phyloP scores from a whole-genome alignment of 2,888 invertebrate species.

The Amphiduros pacificus region DNA sequence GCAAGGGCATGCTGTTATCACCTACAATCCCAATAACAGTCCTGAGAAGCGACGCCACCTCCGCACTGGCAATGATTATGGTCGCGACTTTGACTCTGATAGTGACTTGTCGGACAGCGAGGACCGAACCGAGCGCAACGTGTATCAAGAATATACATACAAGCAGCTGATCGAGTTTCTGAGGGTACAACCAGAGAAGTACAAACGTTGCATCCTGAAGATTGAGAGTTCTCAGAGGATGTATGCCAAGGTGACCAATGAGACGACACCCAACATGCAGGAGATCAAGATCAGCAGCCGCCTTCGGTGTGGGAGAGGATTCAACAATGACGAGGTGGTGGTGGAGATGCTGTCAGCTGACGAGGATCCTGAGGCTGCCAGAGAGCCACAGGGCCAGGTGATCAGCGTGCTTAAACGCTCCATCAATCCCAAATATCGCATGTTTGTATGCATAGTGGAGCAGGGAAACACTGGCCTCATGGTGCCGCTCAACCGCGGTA shows the following conservation, averaged over 20 bases:
- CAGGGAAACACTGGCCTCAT: constrained; percentile 41
- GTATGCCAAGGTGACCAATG: constrained; percentile 23
- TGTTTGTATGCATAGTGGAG: constrained; percentile 48
- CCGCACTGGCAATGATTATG: constrained; percentile 22
- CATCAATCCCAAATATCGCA: constrained; percentile 35
- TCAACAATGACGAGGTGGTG: constrained; percentile 47
- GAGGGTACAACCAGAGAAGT: constrained; percentile 33
- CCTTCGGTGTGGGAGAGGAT: constrained; percentile 40
- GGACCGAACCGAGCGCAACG: constrained; percentile 1
- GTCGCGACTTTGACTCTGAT: constrained; percentile 25
- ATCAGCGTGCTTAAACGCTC: constrained; percentile 42
- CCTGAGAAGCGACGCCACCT: constrained; percentile 18
- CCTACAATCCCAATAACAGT: constrained; percentile 12
- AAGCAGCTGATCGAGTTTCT: constrained; percentile 31
- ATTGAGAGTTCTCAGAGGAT: constrained; percentile 25
- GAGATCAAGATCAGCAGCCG: constrained; percentile 34
- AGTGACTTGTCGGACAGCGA: constrained; percentile 18
- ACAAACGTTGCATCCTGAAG: constrained; percentile 39
- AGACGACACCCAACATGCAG: background rate
- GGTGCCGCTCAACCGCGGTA: constrained; percentile 42
- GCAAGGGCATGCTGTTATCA: constrained; percentile 37
- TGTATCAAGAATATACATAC: constrained; percentile 19
- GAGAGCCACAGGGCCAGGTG: constrained; percentile 35
- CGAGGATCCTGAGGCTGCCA: constrained; percentile 16
- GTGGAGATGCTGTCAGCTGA: constrained; percentile 37